Evolutionary conservation across 2,113 vertebrate species (phyloP), one percentile per base, ranked within the genome.

Genomic region (Sylvia atricapilla): DNA sequence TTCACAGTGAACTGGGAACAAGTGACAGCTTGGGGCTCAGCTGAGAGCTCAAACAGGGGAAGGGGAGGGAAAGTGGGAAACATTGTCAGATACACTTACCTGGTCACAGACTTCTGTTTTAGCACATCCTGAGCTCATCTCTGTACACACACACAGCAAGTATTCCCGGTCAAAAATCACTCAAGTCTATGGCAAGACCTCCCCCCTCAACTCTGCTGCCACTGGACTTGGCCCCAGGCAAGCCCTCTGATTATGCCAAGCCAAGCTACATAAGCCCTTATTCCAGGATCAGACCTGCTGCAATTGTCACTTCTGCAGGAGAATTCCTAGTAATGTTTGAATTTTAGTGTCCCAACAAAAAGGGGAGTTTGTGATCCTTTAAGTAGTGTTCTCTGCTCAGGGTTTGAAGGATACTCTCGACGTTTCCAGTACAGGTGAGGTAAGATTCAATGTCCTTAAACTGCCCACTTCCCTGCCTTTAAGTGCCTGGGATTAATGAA

Each of bases 111-210:
- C 31, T 10, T 6, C 35, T 31, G 50, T 28, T 33, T 64, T 21
- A 70, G 75, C 79, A 66, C 56, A 74, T 7, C 53, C 49, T 18
- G 35, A 81, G 59, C 49, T 73, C 5, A 0, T 43, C 30, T 58
- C 1, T 16, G 13, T 11, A 52, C 37, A 35, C 16, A 33, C 39
- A 8, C 1, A 8, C 37, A 37, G 41, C 56, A 82, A n/a, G 0
- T 8, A 39, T 31, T 78, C 60, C 41, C 8, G 4, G 59, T 28
- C 33, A 77, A 80, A 72, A 84, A 13, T 6, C 39, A 60, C 15
- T 21, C 4, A 33, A 47, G 31, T 10, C 68, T 35, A 19, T 2
- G 15, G 63, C 35, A 89, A 91, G 33, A 50, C 47, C 28, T 30
- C 2, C 25, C 43, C 21, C 27, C 20, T 7, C 39, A 83, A 22